These are phyloP conservation scores for Drosophila subpulchrella DNA, from an alignment of 1,140 invertebrate species.

Conservation along the genomic window DNA sequence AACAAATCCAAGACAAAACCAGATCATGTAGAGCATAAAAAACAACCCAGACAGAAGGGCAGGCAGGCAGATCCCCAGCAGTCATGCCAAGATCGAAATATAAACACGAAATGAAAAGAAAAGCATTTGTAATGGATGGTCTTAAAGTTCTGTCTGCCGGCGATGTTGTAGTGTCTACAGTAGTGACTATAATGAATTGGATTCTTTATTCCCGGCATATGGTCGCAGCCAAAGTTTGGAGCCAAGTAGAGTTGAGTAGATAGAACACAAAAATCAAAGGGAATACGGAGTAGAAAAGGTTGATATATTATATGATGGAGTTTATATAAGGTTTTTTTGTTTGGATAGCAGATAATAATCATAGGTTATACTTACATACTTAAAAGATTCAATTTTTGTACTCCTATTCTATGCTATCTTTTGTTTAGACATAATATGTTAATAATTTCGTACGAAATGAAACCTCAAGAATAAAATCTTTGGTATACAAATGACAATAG, in stretches of 20 bases:
- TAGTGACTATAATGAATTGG: slow-evolving; percentile 16
- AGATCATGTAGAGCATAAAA: slow-evolving; percentile 71
- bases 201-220: slow-evolving; percentile 25
- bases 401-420: too few species aligned
- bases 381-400: too few species aligned
- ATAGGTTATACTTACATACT: too few species aligned
- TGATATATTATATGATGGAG: neutral
- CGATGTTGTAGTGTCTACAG: slow-evolving; percentile 7
- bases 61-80: slow-evolving; percentile 27
- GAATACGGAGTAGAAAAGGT: neutral
- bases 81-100: slow-evolving; percentile 59
- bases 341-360: neutral
- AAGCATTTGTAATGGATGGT: slow-evolving; percentile 68
- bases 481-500: too few species aligned
- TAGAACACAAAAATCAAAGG: slow-evolving; percentile 3
- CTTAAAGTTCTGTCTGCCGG: slow-evolving; percentile 22
- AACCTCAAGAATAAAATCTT: too few species aligned
- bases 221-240: slow-evolving; percentile 1
- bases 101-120: slow-evolving; percentile 68
- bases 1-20: slow-evolving; percentile 62
- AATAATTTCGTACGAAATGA: too few species aligned
- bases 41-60: slow-evolving; percentile 41
- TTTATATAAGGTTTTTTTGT: neutral
- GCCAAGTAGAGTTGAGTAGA: slow-evolving; percentile 10
- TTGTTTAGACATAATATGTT: too few species aligned